Evolutionary conservation across 2,113 vertebrate genomes (phyloP).

Genomic region (Xiphophorus hellerii): DNA sequence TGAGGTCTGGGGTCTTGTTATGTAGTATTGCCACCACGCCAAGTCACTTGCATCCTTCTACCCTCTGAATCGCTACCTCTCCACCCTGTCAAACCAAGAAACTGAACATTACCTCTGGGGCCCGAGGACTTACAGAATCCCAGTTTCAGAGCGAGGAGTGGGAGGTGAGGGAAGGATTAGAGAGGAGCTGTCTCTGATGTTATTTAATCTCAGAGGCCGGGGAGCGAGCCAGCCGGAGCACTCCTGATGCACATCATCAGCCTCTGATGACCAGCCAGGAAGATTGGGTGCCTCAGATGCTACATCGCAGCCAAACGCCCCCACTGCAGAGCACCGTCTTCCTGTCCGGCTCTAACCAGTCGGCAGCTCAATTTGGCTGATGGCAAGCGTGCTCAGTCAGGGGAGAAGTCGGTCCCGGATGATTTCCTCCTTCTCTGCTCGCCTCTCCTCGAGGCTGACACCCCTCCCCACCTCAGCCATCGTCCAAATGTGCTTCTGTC

Average conservation of each 20-base stretch:
- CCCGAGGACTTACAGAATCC: slow-evolving; percentile 62
- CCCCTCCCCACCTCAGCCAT: slow-evolving; percentile 53
- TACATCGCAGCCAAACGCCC: slow-evolving; percentile 24
- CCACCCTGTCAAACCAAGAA: slow-evolving; percentile 41
- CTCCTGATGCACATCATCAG: slow-evolving; percentile 70
- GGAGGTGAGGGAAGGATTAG: slow-evolving; percentile 60
- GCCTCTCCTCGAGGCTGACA: slow-evolving; percentile 39
- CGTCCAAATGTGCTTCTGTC: slow-evolving; percentile 54
- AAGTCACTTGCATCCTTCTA: slow-evolving; percentile 13
- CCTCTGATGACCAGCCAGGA: slow-evolving; percentile 67
- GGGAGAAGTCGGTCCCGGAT: slow-evolving; percentile 71
- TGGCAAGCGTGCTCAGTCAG: slow-evolving; percentile 68
- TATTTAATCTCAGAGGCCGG: slow-evolving; percentile 77
- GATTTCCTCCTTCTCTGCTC: slow-evolving; percentile 70
- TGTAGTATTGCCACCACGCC: background rate
- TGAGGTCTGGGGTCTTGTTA: slow-evolving; percentile 1
- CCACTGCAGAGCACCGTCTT: slow-evolving; percentile 46
- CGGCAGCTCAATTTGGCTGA: slow-evolving; percentile 75
- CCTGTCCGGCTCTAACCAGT: slow-evolving; percentile 55
- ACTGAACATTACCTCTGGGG: slow-evolving; percentile 52
- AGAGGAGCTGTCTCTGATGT: slow-evolving; percentile 68
- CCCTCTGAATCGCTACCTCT: slow-evolving; percentile 25
- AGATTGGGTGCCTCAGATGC: slow-evolving; percentile 46
- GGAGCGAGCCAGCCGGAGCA: slow-evolving; percentile 51
- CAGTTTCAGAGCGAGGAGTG: slow-evolving; percentile 51